Evolutionary conservation across 2,113 vertebrate species (phyloP), one percentile per base, ranked within the genome.

Genomic region (Piaya cayana): DNA sequence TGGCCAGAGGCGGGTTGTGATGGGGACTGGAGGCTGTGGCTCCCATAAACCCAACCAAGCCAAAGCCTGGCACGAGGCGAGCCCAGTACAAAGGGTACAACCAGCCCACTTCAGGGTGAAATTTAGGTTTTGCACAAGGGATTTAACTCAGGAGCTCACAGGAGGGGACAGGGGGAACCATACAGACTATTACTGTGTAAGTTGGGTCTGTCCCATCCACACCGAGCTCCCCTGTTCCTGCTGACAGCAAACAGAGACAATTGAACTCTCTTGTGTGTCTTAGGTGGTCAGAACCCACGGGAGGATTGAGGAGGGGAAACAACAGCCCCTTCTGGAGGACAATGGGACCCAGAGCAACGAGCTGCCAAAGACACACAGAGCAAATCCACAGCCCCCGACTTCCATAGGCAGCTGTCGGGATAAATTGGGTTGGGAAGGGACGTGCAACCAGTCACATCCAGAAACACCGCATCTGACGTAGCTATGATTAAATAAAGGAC

Each of bases 161-260:
- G 32, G 1, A 6, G 11, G 3, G 0, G 0, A 4, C 15, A 45
- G 15, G 25, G 37, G 13, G 21, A 15, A n/a, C 45, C 0, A 2
- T 7, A 15, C 49, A 55, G 36, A 20, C 19, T 8, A 26, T 12
- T n/a, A 67, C 43, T 0, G 3, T 2, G 2, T 3, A 3, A 64
- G 34, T 43, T 30, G 12, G 8, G 32, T 22, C 71, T 1, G 0
- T 21, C 52, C 76, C 0, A 1, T 17, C n/a, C 5, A 1, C 2
- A 3, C 27, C 5, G 27, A 43, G 52, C 52, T 56, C 26, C 64
- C 42, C 34, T n/a, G 27, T 22, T 58, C 9, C 37, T 62, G 50
- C 64, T 1, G 4, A 26, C 6, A 49, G 42, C 22, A 53, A 47
- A 58, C 0, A 1, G 30, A 89, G 37, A 15, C 17, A 39, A 19